phyloP scores from a whole-genome alignment of 2,113 vertebrate species.

The Hemiscyllium ocellatum region DNA sequence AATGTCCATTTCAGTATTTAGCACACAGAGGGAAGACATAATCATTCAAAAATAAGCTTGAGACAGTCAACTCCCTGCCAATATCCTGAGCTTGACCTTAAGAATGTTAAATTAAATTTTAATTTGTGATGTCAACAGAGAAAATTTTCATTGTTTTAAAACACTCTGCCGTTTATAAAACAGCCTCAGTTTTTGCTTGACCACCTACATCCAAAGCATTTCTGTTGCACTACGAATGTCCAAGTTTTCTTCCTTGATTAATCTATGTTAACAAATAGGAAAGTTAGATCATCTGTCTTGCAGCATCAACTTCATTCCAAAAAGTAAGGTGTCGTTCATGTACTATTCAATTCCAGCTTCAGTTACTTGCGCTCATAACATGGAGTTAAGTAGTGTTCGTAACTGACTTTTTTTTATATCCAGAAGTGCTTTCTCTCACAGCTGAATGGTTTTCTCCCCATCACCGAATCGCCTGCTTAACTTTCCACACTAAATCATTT shows the following conservation, averaged over 20 bases:
- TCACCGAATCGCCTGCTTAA: too few species aligned
- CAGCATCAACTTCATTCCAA: background rate
- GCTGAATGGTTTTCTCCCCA: too few species aligned
- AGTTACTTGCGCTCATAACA: background rate
- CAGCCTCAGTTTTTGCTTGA: background rate
- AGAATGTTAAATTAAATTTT: background rate
- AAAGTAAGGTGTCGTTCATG: background rate
- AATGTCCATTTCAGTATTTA: background rate
- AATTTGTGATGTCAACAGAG: background rate
- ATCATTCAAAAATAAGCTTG: background rate
- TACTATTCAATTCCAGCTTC: background rate
- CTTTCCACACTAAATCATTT: too few species aligned
- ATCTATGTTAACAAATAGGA: background rate
- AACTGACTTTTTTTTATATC: background rate
- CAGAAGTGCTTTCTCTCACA: too few species aligned
- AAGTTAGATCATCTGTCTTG: background rate
- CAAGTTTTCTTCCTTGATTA: background rate
- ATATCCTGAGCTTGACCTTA: background rate
- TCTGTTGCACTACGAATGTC: background rate
- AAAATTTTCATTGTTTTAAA: background rate
- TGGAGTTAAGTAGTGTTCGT: background rate
- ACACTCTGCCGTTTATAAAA: background rate
- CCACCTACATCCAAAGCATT: background rate
- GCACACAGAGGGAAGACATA: background rate
- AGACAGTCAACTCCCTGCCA: background rate